Evolutionary conservation across 2,888 invertebrate species (phyloP).

Genomic region (Cheilosia scutellata): DNA sequence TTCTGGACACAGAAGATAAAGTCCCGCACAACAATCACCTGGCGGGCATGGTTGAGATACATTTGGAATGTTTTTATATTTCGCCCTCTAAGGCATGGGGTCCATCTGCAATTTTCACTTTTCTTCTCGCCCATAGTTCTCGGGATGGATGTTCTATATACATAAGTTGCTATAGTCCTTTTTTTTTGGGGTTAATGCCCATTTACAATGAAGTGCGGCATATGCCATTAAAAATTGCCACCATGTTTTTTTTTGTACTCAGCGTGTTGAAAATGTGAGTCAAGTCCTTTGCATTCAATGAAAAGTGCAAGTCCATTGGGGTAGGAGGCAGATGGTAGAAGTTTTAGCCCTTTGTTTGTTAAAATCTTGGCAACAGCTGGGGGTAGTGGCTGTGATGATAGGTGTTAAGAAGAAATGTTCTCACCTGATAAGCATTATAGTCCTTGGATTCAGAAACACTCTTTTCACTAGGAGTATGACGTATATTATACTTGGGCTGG

Average conservation of each 20-base stretch:
- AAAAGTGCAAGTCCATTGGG: slow-evolving; percentile 66
- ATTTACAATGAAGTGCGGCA: slow-evolving; percentile 63
- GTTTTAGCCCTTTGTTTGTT: slow-evolving; percentile 33
- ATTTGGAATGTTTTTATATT: slow-evolving; percentile 49
- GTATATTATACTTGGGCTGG: background rate
- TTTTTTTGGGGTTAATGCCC: slow-evolving; percentile 67
- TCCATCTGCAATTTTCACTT: slow-evolving; percentile 30
- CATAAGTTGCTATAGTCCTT: slow-evolving; percentile 10
- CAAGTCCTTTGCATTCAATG: slow-evolving; percentile 71
- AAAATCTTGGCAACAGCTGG: slow-evolving; percentile 16
- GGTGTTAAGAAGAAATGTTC: slow-evolving; percentile 40
- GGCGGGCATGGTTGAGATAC: slow-evolving; percentile 61
- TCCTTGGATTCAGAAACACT: slow-evolving; percentile 41
- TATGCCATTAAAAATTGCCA: slow-evolving; percentile 70
- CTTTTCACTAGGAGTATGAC: slow-evolving; percentile 1
- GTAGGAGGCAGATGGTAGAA: slow-evolving; percentile 3
- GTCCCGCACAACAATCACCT: slow-evolving; percentile 64
- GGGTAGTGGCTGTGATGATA: slow-evolving; percentile 3
- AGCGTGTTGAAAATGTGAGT: slow-evolving; percentile 61
- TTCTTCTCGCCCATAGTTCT: slow-evolving; percentile 12
- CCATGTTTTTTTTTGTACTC: slow-evolving; percentile 23
- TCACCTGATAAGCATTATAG: slow-evolving; percentile 59
- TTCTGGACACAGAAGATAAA: slow-evolving; percentile 63
- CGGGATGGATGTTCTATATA: slow-evolving; percentile 44
- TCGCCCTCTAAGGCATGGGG: slow-evolving; percentile 1